Percentiles rank a stretch among this genome's conserved stretches.
phyloP scores from a whole-genome alignment of 23 tunicate species.

The Botrylloides violaceus region DNA sequence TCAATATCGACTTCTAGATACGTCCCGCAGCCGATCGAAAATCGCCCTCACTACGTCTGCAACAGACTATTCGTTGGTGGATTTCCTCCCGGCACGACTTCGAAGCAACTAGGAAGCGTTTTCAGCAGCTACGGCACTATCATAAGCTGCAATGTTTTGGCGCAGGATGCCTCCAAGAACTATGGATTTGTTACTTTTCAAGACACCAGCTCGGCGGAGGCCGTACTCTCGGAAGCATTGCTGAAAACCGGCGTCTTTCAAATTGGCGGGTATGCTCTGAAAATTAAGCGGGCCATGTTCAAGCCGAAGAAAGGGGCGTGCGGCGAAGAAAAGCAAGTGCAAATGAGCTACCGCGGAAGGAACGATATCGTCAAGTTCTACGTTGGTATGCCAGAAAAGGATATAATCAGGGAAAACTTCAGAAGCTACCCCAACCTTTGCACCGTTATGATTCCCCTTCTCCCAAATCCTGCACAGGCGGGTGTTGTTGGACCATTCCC shows the following conservation, averaged over 20 bases:
- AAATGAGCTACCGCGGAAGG: not conserved
- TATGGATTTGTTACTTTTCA: constrained; percentile 11
- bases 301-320: constrained; percentile 3
- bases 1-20: constrained; percentile 7
- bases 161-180: not conserved
- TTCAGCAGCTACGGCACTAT: constrained; percentile 3
- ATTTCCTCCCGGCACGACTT: constrained; percentile 11
- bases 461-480: not conserved
- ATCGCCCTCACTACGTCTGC: constrained; percentile 1
- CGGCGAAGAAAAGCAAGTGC: not conserved
- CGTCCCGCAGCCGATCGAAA: constrained; percentile 18
- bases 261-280: not conserved
- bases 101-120: constrained; percentile 3
- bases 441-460: not conserved
- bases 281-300: constrained; percentile 11
- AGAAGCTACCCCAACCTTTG: not conserved
- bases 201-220: not conserved
- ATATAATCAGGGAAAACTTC: not conserved
- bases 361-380: constrained; percentile 2
- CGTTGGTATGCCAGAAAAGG: not conserved
- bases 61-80: constrained; percentile 16
- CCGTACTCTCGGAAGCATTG: not conserved
- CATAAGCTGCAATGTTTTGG: constrained; percentile 3
- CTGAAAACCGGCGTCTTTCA: not conserved
- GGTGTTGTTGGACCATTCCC: too few species aligned